Percentiles rank a stretch among this genome's conserved stretches.
Conservation (phyloP, 2,888 invertebrate species). For the Bugulina stolonifera region DNA sequence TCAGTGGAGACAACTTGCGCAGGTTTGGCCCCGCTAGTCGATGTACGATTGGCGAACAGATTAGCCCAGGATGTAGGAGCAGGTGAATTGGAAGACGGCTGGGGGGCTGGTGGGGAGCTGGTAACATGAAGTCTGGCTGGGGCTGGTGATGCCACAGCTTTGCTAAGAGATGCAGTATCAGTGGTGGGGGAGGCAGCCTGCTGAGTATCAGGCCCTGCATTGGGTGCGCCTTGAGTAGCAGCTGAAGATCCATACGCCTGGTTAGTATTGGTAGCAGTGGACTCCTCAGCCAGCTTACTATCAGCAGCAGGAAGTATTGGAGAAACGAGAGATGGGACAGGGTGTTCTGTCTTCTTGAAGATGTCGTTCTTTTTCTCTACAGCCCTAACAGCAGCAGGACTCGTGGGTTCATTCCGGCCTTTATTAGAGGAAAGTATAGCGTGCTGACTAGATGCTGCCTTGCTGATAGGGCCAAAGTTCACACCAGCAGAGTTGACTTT, state of each 20-base stretch:
- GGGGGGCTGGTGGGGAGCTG: background rate
- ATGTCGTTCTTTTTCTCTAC: no score
- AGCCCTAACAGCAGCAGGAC: no score
- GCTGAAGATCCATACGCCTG: background rate
- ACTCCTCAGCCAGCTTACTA: no score
- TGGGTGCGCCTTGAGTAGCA: background rate
- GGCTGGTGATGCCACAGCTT: background rate
- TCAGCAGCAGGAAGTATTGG: no score
- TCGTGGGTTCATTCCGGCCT: no score
- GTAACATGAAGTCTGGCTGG: background rate
- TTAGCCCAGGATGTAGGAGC: conserved; percentile 10
- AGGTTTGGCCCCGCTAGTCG: background rate
- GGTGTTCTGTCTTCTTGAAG: no score
- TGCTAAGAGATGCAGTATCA: background rate
- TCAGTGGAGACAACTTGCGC: background rate
- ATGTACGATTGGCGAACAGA: background rate
- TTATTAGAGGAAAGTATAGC: no score
- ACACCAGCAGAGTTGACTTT: background rate
- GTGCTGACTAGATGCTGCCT: background rate
- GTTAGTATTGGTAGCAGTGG: no score
- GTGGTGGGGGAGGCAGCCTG: background rate
- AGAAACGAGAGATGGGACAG: no score
- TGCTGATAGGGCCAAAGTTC: background rate
- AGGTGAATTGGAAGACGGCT: background rate
- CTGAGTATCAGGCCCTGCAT: background rate